Base-by-base conservation (phyloP, 2,888 invertebrate genomes). In the Trisateles emortualis region DNA sequence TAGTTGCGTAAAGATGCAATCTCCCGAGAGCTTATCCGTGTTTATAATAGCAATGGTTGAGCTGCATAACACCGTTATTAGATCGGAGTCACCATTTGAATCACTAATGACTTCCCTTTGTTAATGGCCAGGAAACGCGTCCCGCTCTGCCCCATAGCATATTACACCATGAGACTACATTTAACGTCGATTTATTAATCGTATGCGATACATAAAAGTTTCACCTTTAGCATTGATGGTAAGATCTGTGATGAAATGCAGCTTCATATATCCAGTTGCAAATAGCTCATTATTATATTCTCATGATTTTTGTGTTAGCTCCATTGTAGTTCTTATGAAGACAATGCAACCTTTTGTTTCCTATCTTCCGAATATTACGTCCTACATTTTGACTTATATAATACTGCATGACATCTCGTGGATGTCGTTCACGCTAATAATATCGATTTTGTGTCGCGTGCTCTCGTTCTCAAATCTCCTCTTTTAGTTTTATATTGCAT, bases 51-150 rank as follows among this genome's bases (percentile, higher is more conserved):
- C 79, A 79, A 83, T 82, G 76, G 66, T 69, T 61, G 64, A 63
- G 72, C 80, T 74, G 73, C 81, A 78, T 83, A 87, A 83, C 78
- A 77, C 83, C 81, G 83, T 86, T 88, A 87, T 84, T 84, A 85
- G 81, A 84, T 83, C 81, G 78, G 76, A 70, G 78, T 73, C 81
- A 78, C 78, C 73, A 77, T 83, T 84, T 76, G 83, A 84, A 87
- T 87, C 74, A 68, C 76, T 87, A 88, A 88, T 87, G 86, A 85
- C 81, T 89, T 89, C 87, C 88, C 81, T 74, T 76, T 74, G 76
- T 79, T 84, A 83, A 83, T 81, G 70, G 72, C 75, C 84, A 84
- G 88, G 86, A 87, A 88, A 83, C 73, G 76, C 68, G 79, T 81
- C 81, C 83, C 81, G 79, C 78, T 78, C 68, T 74, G 75, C 68